Evolutionary conservation across 2,113 vertebrate genomes (phyloP).

Genomic region (Paramormyrops kingsleyae): DNA sequence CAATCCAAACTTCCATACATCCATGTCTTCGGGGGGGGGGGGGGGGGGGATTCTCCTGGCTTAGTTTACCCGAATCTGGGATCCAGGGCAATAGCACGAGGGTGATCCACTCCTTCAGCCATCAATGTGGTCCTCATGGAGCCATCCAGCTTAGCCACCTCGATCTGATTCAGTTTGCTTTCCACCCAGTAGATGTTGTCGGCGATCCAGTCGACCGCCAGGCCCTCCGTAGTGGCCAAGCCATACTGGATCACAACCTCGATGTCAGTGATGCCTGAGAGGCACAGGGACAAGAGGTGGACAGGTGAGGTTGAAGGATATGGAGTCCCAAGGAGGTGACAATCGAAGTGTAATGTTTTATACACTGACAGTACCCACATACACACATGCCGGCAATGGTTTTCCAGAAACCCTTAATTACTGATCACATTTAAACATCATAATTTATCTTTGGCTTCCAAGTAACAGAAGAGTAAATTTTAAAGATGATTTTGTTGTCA

Average conservation of each 20-base stretch:
- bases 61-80: conserved; percentile 80
- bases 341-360: neutral
- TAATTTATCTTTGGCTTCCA: neutral
- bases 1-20: neutral
- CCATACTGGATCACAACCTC: conserved; percentile 96
- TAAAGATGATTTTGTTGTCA: neutral
- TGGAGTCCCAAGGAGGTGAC: neutral
- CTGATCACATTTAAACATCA: neutral
- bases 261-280: conserved; percentile 82
- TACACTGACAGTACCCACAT: neutral
- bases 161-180: conserved; percentile 96
- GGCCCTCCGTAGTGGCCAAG: conserved; percentile 85
- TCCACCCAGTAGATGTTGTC: conserved; percentile 99
- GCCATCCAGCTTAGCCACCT: conserved; percentile 90
- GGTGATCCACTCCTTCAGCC: conserved; percentile 91
- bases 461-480: neutral
- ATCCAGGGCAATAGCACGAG: conserved; percentile 86
- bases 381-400: neutral
- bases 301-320: neutral
- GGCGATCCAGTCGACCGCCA: conserved; percentile 96
- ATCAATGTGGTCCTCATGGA: conserved; percentile 90
- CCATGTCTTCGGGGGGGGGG: neutral
- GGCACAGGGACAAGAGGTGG: neutral
- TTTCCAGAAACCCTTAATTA: neutral
- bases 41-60: neutral